phyloP scores from a whole-genome alignment of 2,888 invertebrate species.

The Alsophila aescularia region DNA sequence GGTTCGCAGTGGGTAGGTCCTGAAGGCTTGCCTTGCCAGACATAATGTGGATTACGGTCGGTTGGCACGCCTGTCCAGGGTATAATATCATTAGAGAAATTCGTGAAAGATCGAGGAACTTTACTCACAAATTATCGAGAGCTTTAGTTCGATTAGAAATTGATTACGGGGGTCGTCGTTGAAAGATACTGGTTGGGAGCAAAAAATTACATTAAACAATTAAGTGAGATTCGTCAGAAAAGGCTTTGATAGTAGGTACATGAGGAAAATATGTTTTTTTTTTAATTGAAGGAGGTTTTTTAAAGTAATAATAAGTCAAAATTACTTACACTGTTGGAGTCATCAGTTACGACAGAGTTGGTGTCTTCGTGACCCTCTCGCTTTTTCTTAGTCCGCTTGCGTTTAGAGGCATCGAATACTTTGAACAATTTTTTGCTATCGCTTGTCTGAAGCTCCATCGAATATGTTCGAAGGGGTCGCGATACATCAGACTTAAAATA shows the following conservation, averaged over 20 bases:
- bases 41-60: slow-evolving; percentile 44
- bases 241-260: too few relatives aligned
- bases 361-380: slow-evolving; percentile 61
- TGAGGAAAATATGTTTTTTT: too few relatives aligned
- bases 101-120: too few relatives aligned
- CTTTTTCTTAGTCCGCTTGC: slow-evolving; percentile 62
- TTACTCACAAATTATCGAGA: too few relatives aligned
- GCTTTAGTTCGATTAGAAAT: too few relatives aligned
- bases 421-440: slow-evolving; percentile 77
- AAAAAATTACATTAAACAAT: too few relatives aligned
- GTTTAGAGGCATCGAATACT: slow-evolving; percentile 72
- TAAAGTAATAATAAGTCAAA: background rate
- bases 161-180: too few relatives aligned
- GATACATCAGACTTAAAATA: slow-evolving; percentile 55
- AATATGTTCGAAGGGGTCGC: slow-evolving; percentile 55
- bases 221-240: too few relatives aligned
- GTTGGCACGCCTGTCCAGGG: slow-evolving; percentile 47
- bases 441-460: slow-evolving; percentile 74
- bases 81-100: background rate
- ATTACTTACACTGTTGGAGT: slow-evolving; percentile 70
- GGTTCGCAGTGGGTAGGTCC: slow-evolving; percentile 50
- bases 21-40: slow-evolving; percentile 66
- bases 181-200: too few relatives aligned
- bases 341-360: slow-evolving; percentile 64
- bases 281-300: too few relatives aligned